phyloP scores from a whole-genome alignment of 2,888 invertebrate genomes.

The Acleris emargana region DNA sequence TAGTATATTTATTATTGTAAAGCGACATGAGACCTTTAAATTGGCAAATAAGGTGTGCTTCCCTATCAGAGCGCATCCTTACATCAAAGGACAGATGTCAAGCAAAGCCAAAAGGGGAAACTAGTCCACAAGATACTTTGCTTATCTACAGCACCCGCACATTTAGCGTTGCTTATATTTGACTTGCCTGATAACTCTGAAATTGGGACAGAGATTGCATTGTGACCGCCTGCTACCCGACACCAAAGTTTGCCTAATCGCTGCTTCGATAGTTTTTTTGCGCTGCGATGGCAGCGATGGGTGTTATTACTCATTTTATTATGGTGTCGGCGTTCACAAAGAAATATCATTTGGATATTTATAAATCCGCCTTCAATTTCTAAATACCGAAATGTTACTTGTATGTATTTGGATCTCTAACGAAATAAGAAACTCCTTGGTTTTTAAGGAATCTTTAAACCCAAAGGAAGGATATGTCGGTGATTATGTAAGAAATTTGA shows the following conservation, averaged over 20 bases:
- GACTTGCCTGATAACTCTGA: slow-evolving; percentile 67
- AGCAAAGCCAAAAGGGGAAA: slow-evolving; percentile 33
- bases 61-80: slow-evolving; percentile 4
- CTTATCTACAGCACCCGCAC: slow-evolving; percentile 54
- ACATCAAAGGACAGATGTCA: slow-evolving; percentile 7
- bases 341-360: background rate
- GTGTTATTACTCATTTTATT: background rate
- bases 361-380: too few relatives aligned
- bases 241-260: slow-evolving; percentile 44
- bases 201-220: slow-evolving; percentile 73
- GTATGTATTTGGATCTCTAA: too few relatives aligned
- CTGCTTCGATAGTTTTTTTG: slow-evolving; percentile 42
- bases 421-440: too few relatives aligned
- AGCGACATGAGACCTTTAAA: background rate
- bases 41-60: background rate
- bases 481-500: too few relatives aligned
- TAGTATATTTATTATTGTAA: too few relatives aligned
- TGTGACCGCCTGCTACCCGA: slow-evolving; percentile 51
- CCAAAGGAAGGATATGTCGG: too few relatives aligned
- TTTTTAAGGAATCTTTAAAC: too few relatives aligned
- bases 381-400: too few relatives aligned
- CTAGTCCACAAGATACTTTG: slow-evolving; percentile 50
- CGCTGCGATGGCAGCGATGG: slow-evolving; percentile 18
- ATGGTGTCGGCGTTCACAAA: slow-evolving; percentile 9
- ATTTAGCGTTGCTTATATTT: slow-evolving; percentile 63